These are phyloP conservation scores for Poeciliopsis presidionis DNA, from an alignment of 2,797 vertebrate species.

Conservation along the genomic window DNA sequence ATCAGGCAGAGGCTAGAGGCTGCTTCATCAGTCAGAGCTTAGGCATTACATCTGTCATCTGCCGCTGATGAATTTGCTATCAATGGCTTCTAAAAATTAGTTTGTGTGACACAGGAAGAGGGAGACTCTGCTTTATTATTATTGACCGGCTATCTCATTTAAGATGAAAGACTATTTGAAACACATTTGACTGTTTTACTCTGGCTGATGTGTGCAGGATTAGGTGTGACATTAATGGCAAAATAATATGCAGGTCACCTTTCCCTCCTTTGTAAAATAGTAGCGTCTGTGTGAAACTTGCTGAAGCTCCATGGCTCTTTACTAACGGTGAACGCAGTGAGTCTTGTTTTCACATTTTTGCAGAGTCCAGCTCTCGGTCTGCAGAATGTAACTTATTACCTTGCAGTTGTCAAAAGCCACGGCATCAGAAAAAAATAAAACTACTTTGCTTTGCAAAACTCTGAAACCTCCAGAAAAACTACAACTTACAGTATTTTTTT, in stretches of 20 bases:
- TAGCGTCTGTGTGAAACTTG: neutral
- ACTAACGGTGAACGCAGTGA: neutral
- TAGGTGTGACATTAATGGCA: neutral
- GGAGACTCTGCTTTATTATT: slow-evolving; percentile 50
- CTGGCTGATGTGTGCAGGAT: slow-evolving; percentile 16
- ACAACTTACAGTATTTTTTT: neutral
- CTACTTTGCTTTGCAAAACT: neutral
- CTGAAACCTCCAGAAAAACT: neutral
- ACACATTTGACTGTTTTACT: slow-evolving; percentile 14
- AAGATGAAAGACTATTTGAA: slow-evolving; percentile 28
- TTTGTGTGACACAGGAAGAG: slow-evolving; percentile 27
- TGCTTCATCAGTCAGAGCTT: slow-evolving; percentile 67
- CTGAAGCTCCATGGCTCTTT: neutral
- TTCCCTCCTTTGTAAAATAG: neutral
- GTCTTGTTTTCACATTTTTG: neutral
- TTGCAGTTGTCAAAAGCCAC: neutral
- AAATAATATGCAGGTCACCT: neutral
- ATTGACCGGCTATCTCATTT: slow-evolving; percentile 51
- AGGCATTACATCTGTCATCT: slow-evolving; percentile 40
- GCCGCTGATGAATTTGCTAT: slow-evolving; percentile 68
- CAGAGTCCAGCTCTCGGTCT: neutral
- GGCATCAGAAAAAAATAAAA: neutral
- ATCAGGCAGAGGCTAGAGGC: slow-evolving; percentile 52
- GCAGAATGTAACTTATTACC: neutral
- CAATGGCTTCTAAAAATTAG: slow-evolving; percentile 51